Conservation (phyloP, 2,888 invertebrate species). For the Arctia plantaginis region DNA sequence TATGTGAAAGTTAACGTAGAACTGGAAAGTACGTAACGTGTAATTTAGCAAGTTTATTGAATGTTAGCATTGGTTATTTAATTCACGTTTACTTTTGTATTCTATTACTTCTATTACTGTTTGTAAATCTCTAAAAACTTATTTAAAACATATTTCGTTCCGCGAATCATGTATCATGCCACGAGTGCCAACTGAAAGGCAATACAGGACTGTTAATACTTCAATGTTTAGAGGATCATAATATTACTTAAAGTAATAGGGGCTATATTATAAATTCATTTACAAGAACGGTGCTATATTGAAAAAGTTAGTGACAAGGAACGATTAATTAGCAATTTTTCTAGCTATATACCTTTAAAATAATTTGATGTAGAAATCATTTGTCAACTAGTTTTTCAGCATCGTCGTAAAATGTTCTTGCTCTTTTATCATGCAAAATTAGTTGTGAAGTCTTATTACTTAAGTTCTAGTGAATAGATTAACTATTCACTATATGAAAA, state of each 20-base stretch:
- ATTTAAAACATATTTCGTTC: not conserved
- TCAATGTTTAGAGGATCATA: not conserved
- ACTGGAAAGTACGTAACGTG: constrained; percentile 11
- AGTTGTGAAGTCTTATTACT: constrained; percentile 22
- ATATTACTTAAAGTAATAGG: not conserved
- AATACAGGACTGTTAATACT: not conserved
- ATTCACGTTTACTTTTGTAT: not conserved
- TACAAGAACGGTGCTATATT: not conserved
- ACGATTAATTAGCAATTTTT: not conserved
- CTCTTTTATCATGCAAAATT: constrained; percentile 26
- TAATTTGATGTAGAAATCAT: not conserved
- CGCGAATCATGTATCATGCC: not conserved
- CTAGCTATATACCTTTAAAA: not conserved
- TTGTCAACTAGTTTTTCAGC: not conserved
- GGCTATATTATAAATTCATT: not conserved
- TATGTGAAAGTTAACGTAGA: constrained; percentile 31
- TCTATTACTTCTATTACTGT: not conserved
- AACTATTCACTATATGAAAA: no score
- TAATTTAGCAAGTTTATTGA: constrained; percentile 6
- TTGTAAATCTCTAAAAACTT: not conserved
- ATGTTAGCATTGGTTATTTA: not conserved
- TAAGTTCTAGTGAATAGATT: constrained; percentile 24
- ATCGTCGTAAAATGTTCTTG: not conserved
- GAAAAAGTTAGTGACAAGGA: not conserved
- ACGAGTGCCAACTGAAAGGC: not conserved